Conservation (phyloP, 37 sponge, comb jelly and placozoan genomes). For the Theonella swinhoei region DNA sequence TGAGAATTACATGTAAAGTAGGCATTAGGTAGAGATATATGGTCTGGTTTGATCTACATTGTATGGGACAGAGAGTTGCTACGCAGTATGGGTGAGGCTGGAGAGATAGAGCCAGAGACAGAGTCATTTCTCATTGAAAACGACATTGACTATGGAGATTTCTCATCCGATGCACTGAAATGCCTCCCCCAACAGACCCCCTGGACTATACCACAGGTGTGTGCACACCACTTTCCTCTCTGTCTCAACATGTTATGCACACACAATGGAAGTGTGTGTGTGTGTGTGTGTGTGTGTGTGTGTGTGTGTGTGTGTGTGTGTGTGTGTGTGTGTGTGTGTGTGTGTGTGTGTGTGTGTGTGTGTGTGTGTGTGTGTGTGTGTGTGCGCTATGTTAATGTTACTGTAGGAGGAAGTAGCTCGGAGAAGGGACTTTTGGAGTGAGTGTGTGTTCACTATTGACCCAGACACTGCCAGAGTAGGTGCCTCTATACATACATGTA, state of each 20-base stretch:
- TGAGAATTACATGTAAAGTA: too few relatives aligned
- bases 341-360: conserved; percentile 18
- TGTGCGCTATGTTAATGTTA: too few relatives aligned
- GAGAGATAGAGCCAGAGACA: conserved; percentile 83
- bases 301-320: neutral
- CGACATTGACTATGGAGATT: conserved; percentile 68
- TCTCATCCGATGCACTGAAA: conserved; percentile 53
- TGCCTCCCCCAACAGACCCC: conserved; percentile 69
- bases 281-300: too few relatives aligned
- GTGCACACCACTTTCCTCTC: too few relatives aligned
- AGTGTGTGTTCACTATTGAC: conserved; percentile 96
- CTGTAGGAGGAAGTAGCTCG: conserved; percentile 52
- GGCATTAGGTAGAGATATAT: too few relatives aligned
- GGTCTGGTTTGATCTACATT: too few relatives aligned
- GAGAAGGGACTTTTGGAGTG: conserved; percentile 80
- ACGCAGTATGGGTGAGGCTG: conserved; percentile 82
- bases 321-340: conserved; percentile 15
- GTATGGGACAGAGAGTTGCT: conserved; percentile 63
- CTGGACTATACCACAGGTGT: conserved; percentile 77
- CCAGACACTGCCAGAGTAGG: conserved; percentile 81
- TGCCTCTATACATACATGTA: neutral
- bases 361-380: conserved; percentile 28
- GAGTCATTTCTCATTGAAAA: conserved; percentile 84
- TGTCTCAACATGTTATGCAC: too few relatives aligned
- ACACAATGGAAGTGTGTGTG: too few relatives aligned